phyloP scores from a whole-genome alignment of 2,888 invertebrate genomes.

The Hipparchia sbordonii region DNA sequence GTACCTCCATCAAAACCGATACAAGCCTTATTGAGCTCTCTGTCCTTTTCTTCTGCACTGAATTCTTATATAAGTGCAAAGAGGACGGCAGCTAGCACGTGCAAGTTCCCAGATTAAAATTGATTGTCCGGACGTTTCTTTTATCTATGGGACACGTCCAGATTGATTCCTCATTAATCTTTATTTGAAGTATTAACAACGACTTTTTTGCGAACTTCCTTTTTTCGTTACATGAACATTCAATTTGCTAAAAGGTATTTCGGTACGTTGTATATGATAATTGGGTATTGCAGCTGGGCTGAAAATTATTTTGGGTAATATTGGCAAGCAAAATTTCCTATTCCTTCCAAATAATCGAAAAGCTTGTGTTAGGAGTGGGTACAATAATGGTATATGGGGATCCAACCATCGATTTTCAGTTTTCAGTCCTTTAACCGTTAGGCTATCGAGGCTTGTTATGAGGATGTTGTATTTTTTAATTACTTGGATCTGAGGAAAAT shows the following conservation, averaged over 20 bases:
- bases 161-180: slow-evolving; percentile 82
- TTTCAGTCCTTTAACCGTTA: too few species aligned
- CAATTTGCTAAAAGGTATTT: slow-evolving; percentile 22
- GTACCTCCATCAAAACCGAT: slow-evolving; percentile 67
- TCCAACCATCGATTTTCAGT: too few species aligned
- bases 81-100: slow-evolving; percentile 54
- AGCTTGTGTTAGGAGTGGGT: too few species aligned
- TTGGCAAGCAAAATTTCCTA: too few species aligned
- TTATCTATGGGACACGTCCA: slow-evolving; percentile 71
- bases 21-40: slow-evolving; percentile 54
- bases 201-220: slow-evolving; percentile 50
- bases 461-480: too few species aligned
- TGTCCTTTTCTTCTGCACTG: slow-evolving; percentile 49
- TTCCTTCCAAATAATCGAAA: too few species aligned
- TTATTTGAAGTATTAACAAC: slow-evolving; percentile 72
- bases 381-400: too few species aligned
- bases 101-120: slow-evolving; percentile 78
- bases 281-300: slow-evolving; percentile 1
- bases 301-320: neutral
- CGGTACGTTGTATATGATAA: slow-evolving; percentile 16
- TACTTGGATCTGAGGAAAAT: too few species aligned
- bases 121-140: slow-evolving; percentile 75
- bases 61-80: slow-evolving; percentile 40
- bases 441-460: too few species aligned
- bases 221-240: slow-evolving; percentile 24